Evolutionary conservation across 2,797 vertebrate species (phyloP).

Genomic region (Anguilla pacifica): DNA sequence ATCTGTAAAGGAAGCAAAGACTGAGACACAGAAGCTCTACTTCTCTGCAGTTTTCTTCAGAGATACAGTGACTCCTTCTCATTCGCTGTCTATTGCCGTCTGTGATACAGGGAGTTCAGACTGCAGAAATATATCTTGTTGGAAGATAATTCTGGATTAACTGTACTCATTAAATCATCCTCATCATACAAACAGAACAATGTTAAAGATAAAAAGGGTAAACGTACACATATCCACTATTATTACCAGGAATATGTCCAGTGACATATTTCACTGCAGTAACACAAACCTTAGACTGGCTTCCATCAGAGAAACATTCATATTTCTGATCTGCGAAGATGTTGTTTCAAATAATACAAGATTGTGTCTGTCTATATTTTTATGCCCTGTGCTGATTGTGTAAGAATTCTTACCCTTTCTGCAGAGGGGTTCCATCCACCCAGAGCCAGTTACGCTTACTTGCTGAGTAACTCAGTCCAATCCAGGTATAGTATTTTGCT

Average conservation of each 20-base stretch:
- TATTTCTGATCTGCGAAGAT: background rate
- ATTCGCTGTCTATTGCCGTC: no score
- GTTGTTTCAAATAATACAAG: no score
- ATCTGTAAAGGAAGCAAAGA: background rate
- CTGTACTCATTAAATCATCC: no score
- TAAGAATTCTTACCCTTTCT: background rate
- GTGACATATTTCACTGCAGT: background rate
- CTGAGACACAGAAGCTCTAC: background rate
- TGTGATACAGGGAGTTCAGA: no score
- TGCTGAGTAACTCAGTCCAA: background rate
- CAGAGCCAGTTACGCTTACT: background rate
- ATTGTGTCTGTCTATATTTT: background rate
- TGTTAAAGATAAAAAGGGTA: no score
- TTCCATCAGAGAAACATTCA: background rate
- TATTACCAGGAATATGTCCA: background rate
- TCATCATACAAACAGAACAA: no score
- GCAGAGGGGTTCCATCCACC: slow-evolving; percentile 16
- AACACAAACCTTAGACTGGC: background rate
- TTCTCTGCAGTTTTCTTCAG: background rate
- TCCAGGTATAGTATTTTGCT: background rate
- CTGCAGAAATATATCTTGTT: no score
- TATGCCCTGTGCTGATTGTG: background rate
- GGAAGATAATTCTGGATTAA: no score
- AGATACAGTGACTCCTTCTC: no score
- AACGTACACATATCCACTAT: background rate